phyloP scores from a whole-genome alignment of 2,888 invertebrate species.

The Andrena minutula region DNA sequence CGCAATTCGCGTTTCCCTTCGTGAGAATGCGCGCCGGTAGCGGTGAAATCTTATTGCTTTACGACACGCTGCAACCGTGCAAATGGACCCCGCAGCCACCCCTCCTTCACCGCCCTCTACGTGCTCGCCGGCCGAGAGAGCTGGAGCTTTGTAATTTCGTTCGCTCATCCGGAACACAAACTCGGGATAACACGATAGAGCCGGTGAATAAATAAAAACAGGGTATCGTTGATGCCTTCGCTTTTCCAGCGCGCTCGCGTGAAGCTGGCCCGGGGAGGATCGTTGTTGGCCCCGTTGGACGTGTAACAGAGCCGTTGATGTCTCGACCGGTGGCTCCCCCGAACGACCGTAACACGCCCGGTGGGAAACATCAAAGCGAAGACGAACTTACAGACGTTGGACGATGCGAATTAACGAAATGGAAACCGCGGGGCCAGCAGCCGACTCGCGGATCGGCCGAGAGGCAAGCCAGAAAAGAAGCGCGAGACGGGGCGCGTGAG shows the following conservation, averaged over 20 bases:
- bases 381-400: conserved; percentile 36
- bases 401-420: conserved; percentile 56
- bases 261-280: not conserved
- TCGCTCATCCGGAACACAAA: conserved; percentile 29
- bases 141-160: conserved; percentile 43
- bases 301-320: not conserved
- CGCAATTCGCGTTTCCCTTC: conserved; percentile 28
- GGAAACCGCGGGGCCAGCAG: conserved; percentile 39
- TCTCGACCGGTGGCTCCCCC: not conserved
- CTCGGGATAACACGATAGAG: conserved; percentile 22
- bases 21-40: conserved; percentile 59
- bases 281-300: not conserved
- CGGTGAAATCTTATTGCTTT: conserved; percentile 67
- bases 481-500: not conserved
- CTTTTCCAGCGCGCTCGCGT: conserved; percentile 7
- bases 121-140: conserved; percentile 7
- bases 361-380: conserved; percentile 39
- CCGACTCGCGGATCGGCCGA: conserved; percentile 12
- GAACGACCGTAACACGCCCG: not conserved
- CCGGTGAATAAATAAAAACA: conserved; percentile 30
- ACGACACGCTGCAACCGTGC: conserved; percentile 60
- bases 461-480: conserved; percentile 26
- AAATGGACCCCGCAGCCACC: conserved; percentile 53
- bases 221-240: not conserved
- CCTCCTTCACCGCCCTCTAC: conserved; percentile 7